Evolutionary conservation across 2,888 invertebrate genomes (phyloP), one percentile per base, ranked within the genome.

Genomic region (Octonoba sinensis): DNA sequence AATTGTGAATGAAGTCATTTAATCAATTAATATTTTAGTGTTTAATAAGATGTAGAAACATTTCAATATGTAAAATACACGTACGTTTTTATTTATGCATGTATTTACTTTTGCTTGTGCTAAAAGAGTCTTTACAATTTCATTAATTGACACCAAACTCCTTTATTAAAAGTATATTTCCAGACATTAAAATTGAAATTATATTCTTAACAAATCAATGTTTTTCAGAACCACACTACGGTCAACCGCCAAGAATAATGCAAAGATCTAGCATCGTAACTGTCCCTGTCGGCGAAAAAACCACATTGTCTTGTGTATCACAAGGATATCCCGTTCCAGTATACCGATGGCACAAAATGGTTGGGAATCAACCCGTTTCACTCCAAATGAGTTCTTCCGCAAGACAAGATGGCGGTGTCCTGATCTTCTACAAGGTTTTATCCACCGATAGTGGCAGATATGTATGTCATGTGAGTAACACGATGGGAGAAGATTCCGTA

Each of bases 251-350:
- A 24, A 81, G 84, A 62, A 84, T 85, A 13, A 85, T 75, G 46
- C 83, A 84, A 49, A 60, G 83, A 27, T 77, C 78, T 22, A 81
- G 78, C 36, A 72, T 77, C 1, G 70, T 84, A 0, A 49, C 69
- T 12, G 82, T 65, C 8, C 62, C 83, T 16, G 59, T 73, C 4
- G 89, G 88, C 22, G 88, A 89, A 65, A 76, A 91, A 87, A 90
- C 92, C 86, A 91, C 91, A 16, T 88, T 93, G 79, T 88, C 92
- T 71, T 93, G 93, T 87, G 92, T 92, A 86, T 92, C 93, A 65
- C 93, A 93, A 88, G 92, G 91, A 6, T 92, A 91, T 90, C 94
- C 94, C 59, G 91, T 93, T 86, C 94, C 93, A 86, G 87, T 92
- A 83, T 92, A 92, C 91, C 93, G 93, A 93, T 93, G 84, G 84